A percentile compares a stretch with the other conserved stretches of the same genome.
These are phyloP conservation scores for Brachylomia viminalis DNA, from an alignment of 2,888 invertebrate species.

Conservation along the genomic window DNA sequence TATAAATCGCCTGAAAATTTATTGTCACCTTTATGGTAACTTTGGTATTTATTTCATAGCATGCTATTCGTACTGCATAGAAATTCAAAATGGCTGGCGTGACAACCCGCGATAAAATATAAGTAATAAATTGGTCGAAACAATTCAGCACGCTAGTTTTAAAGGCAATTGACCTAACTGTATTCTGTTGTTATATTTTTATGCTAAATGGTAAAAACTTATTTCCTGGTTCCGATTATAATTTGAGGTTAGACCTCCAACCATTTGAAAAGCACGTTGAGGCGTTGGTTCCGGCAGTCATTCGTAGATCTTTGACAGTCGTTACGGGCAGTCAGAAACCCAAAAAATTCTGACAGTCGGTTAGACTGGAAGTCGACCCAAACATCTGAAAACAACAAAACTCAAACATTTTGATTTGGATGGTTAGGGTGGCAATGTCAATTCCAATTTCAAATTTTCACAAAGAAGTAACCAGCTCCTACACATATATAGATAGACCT, in stretches of 20 bases:
- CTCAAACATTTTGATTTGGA: background rate
- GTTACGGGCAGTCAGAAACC: no score
- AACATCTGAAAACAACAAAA: no score
- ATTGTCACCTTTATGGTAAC: constrained; percentile 2
- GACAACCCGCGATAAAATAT: constrained; percentile 50
- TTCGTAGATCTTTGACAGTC: background rate
- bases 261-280: background rate
- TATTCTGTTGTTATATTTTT: constrained; percentile 33
- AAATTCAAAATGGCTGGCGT: constrained; percentile 58
- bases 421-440: constrained; percentile 23
- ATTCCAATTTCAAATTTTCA: constrained; percentile 15
- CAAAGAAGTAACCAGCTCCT: constrained; percentile 4
- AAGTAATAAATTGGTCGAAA: constrained; percentile 50
- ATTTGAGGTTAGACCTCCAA: constrained; percentile 12
- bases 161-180: constrained; percentile 50
- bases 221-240: background rate
- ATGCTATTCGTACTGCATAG: constrained; percentile 30
- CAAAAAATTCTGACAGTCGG: no score
- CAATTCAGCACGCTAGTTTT: constrained; percentile 46
- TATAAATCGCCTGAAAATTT: background rate
- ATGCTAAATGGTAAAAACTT: constrained; percentile 1
- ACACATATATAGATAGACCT: no score
- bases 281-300: background rate
- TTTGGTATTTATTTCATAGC: constrained; percentile 23
- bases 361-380: background rate